Base-by-base conservation (phyloP, 1,140 invertebrate genomes). In the Steinernema khuongi region DNA sequence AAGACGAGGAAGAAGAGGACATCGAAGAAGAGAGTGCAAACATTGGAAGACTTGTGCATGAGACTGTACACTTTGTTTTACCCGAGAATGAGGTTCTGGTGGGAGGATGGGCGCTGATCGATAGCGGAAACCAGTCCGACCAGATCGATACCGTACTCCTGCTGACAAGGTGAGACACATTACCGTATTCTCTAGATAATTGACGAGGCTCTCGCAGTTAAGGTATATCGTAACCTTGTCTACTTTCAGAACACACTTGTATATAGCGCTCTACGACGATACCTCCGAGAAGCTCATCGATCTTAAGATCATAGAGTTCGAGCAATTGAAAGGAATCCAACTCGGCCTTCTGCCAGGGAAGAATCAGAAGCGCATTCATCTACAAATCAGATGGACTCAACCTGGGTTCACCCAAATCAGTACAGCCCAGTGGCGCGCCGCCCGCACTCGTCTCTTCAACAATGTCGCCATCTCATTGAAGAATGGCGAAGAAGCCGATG, bases 11-110 rank as follows among this genome's bases (percentile, higher is more conserved):
- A n/a, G 73, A 78, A 41, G 79, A 81, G 26, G 67, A 60, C 22
- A 79, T 81, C 44, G 76, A 78, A 30, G 73, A 81, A 28, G 71
- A 70, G n/a, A 44, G 32, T 41, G 80, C 81, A 50, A 81, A 82
- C 68, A 74, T 81, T 7, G 50, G 69, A 29, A 66, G 81, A 74
- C 68, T 81, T 22, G 74, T 81, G 30, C 36, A 68, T 19, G 80
- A 81, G 50, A 81, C 79, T 17, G 71, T 75, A 1, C 76, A 78
- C 30, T 78, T 83, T 70, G 32, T 79, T 14, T 28, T 79, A 1
- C 78, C 78, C 17, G 78, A 72, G 1, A 70, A 76, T 26, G 78
- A 79, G 22, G 70, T 70, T 14, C 67, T 79, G 22, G 43, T 79
- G 1, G 74, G 74, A 18, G 75, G 76, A 4, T 77, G 76, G 76